Evolutionary conservation across 2,888 invertebrate genomes (phyloP).

Genomic region (Chaetogeoica ovagalla): DNA sequence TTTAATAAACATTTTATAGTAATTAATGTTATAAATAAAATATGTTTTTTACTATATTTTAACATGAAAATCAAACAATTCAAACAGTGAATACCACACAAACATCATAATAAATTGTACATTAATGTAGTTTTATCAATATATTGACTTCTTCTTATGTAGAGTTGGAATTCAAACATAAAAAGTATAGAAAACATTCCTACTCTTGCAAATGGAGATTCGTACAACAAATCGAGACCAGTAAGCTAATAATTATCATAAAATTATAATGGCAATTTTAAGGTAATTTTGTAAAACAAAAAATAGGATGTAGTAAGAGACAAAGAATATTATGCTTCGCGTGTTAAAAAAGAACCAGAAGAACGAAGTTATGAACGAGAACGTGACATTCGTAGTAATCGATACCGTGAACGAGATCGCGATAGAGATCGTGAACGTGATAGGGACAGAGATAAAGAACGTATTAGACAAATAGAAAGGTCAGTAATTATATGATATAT

Average conservation of each 20-base stretch:
- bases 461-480: constrained; percentile 54
- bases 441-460: constrained; percentile 55
- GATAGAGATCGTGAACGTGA: constrained; percentile 56
- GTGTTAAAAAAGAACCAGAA: constrained; percentile 58
- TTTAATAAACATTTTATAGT: background rate
- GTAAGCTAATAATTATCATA: constrained; percentile 1
- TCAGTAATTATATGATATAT: constrained; percentile 24
- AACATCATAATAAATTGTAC: background rate
- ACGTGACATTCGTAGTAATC: constrained; percentile 55
- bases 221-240: constrained; percentile 58
- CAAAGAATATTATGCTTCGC: constrained; percentile 57
- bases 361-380: constrained; percentile 56
- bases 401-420: constrained; percentile 56
- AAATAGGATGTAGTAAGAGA: constrained; percentile 58
- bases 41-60: no score
- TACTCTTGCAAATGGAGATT: constrained; percentile 59
- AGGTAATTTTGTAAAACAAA: constrained; percentile 54
- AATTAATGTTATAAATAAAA: no score
- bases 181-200: constrained; percentile 52
- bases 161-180: constrained; percentile 52
- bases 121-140: background rate
- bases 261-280: background rate
- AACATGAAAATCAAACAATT: no score
- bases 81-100: no score
- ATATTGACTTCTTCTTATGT: background rate